Evolutionary conservation across 2,888 invertebrate genomes (phyloP).

Genomic region (Brachypterus glaber): DNA sequence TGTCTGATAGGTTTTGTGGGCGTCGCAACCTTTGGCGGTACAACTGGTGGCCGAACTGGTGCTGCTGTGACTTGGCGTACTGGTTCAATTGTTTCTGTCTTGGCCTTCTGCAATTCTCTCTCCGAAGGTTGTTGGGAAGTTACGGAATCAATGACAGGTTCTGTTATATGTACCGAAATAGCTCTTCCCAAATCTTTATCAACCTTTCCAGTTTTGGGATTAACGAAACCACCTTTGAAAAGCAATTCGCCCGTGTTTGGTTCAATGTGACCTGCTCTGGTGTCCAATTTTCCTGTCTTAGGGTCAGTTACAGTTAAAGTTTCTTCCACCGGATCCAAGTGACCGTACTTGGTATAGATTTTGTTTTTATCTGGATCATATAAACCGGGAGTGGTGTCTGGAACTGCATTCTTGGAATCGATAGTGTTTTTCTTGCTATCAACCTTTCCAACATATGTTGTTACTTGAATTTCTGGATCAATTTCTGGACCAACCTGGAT

Average conservation of each 20-base stretch:
- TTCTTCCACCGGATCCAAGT: slow-evolving; percentile 59
- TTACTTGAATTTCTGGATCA: slow-evolving; percentile 59
- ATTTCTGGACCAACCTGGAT: slow-evolving; percentile 59
- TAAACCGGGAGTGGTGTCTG: slow-evolving; percentile 60
- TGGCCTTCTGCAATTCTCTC: slow-evolving; percentile 25
- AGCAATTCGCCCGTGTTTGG: slow-evolving; percentile 60
- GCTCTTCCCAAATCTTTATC: slow-evolving; percentile 42
- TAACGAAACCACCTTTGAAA: slow-evolving; percentile 58
- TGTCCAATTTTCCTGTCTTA: slow-evolving; percentile 48
- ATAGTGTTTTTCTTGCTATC: slow-evolving; percentile 61
- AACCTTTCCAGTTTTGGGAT: slow-evolving; percentile 60
- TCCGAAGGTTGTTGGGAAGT: slow-evolving; percentile 42
- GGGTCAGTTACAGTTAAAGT: slow-evolving; percentile 54
- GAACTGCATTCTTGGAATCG: slow-evolving; percentile 56
- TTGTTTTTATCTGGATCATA: slow-evolving; percentile 61
- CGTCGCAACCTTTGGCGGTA: slow-evolving; percentile 5
- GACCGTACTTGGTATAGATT: slow-evolving; percentile 64
- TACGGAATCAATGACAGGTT: slow-evolving; percentile 36
- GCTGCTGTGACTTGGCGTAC: slow-evolving; percentile 15
- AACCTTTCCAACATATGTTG: slow-evolving; percentile 59
- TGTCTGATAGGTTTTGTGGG: neutral
- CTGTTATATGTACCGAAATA: slow-evolving; percentile 39
- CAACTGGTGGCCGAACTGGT: slow-evolving; percentile 13
- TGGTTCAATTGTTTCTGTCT: slow-evolving; percentile 13
- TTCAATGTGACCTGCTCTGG: slow-evolving; percentile 56